These are phyloP conservation scores for Mormyrus proboscirostris DNA, from an alignment of 2,797 vertebrate species.

Conservation along the genomic window DNA sequence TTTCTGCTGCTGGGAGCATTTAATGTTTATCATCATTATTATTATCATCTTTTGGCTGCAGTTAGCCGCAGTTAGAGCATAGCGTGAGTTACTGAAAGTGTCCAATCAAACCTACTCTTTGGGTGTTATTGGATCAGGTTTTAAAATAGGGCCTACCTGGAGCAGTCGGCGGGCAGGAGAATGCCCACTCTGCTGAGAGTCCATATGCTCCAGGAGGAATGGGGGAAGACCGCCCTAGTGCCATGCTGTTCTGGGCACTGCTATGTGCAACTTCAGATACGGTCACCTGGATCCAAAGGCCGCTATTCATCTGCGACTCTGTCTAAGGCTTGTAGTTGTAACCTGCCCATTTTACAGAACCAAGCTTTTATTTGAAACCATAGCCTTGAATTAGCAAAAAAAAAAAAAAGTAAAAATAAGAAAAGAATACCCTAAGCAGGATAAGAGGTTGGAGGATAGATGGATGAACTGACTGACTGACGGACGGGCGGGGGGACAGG, in stretches of 20 bases:
- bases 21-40: background rate
- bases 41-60: background rate
- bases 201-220: background rate
- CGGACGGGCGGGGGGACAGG: background rate
- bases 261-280: background rate
- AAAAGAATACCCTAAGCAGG: background rate
- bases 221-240: background rate
- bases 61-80: background rate
- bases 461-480: background rate
- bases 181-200: background rate
- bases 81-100: background rate
- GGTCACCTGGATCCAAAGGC: background rate
- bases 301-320: background rate
- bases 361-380: background rate
- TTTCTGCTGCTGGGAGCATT: background rate
- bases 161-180: background rate
- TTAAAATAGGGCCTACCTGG: background rate
- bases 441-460: background rate
- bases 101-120: background rate
- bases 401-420: background rate
- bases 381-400: background rate
- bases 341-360: background rate
- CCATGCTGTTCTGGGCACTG: background rate
- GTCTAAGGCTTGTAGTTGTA: background rate
- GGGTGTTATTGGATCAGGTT: background rate